Percentiles rank a stretch among this genome's conserved stretches.
phyloP scores from a whole-genome alignment of 2,113 vertebrate species.

The Syngnathus floridae region DNA sequence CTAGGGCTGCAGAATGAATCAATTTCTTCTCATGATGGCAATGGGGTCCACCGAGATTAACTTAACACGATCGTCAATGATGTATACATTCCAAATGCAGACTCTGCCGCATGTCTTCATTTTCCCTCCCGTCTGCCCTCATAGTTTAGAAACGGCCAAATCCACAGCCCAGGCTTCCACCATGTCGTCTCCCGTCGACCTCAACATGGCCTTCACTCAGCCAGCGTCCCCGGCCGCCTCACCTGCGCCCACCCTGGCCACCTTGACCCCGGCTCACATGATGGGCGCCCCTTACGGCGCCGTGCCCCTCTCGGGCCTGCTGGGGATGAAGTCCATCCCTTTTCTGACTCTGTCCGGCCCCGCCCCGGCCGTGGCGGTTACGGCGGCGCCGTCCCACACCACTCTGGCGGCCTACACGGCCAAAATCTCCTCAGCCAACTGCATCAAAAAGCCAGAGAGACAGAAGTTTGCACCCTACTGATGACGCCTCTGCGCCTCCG shows the following conservation, averaged over 20 bases:
- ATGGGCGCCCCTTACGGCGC: constrained; percentile 78
- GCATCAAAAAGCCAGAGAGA: constrained; percentile 89
- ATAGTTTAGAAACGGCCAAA: constrained; percentile 92
- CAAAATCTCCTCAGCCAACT: constrained; percentile 89
- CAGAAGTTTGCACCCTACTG: constrained; percentile 93
- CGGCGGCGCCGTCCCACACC: constrained; percentile 75
- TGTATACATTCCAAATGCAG: background rate
- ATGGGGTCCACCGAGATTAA: background rate
- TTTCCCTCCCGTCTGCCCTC: constrained; percentile 14
- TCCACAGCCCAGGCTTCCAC: constrained; percentile 85
- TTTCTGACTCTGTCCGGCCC: constrained; percentile 82
- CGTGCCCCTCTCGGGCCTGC: constrained; percentile 85
- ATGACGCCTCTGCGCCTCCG: constrained; percentile 28
- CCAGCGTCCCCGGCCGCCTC: constrained; percentile 66
- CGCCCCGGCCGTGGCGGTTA: constrained; percentile 68
- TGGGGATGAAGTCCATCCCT: constrained; percentile 85
- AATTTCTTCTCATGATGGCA: background rate
- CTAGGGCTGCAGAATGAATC: background rate
- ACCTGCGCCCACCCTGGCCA: constrained; percentile 69
- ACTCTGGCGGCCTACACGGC: constrained; percentile 82
- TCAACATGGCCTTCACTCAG: constrained; percentile 84
- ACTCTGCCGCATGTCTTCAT: background rate
- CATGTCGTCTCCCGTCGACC: constrained; percentile 80
- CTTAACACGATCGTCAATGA: background rate
- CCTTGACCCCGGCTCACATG: constrained; percentile 73